These are phyloP conservation scores for Propithecus deckenii DNA, from an alignment of 2,797 vertebrate genomes.

Conservation along the genomic window DNA sequence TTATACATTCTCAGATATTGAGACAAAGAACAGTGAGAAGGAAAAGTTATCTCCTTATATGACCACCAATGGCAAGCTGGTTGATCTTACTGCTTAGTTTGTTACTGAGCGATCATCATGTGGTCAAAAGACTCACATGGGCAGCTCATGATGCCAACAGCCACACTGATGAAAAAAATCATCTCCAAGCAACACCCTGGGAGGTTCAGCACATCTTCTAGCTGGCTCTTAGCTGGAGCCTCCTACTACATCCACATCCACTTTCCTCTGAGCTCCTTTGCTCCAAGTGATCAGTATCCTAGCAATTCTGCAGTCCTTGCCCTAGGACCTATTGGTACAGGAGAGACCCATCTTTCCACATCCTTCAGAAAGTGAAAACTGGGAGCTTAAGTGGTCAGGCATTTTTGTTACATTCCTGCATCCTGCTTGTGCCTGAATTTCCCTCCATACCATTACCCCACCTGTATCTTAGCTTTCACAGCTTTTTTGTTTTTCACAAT, in stretches of 20 bases:
- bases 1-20: background rate
- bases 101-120: background rate
- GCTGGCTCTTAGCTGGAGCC: background rate
- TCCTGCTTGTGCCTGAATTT: background rate
- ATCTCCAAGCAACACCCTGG: background rate
- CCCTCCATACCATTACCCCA: background rate
- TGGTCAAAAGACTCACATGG: background rate
- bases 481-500: background rate
- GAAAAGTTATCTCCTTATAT: background rate
- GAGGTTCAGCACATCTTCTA: background rate
- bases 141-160: background rate
- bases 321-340: background rate
- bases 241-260: background rate
- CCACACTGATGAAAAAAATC: background rate
- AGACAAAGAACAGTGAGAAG: background rate
- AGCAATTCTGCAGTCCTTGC: background rate
- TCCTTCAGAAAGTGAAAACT: background rate
- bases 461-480: background rate
- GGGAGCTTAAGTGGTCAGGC: background rate
- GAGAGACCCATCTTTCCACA: background rate
- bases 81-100: background rate
- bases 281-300: background rate
- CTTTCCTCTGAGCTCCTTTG: background rate
- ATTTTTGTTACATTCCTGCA: background rate
- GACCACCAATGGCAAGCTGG: background rate